Base-by-base conservation (phyloP, 2,888 invertebrate genomes). In the Nomada fucata region DNA sequence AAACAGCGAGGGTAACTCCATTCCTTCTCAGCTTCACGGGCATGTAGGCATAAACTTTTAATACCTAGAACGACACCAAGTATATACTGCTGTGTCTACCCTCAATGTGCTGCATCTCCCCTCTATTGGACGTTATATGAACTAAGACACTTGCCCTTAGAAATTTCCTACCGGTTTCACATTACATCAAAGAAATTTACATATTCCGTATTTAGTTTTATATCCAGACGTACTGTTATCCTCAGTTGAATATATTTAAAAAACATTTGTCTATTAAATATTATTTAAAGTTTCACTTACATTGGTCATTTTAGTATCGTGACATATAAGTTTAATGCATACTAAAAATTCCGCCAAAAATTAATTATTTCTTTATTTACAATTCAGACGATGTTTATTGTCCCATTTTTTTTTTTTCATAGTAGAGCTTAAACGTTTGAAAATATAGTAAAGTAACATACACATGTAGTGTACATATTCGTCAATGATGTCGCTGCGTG, bases 1-100 rank as follows among this genome's bases (percentile, higher is more conserved):
- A 90, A 88, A 87, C 86, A 86, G 88, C 85, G 75, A 86, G 83
- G 70, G 75, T 76, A 86, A 89, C 89, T 89, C 88, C 89, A 90
- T 91, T 86, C 88, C 88, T 82, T 72, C 71, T 73, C 76, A 60
- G 72, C 87, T 76, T 80, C 68, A 80, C 76, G 76, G 82, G 76
- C 80, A 69, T 67, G 53, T 57, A 23, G 50, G 60, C 80, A 72
- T 76, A 71, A 82, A 50, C 63, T 44, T 67, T 52, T 68, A 59
- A 26, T 57, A 80, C 42, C 52, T 80, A 82, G 82, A 82, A 61
- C 23, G 68, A 67, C 70, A 18, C 63, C 73, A 57, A 63, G 57
- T 53, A 11, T n/a, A 13, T 36, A 36, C 36, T 36, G 36, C 36
- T 36, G 36, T 36, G 36, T 36, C 36, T 36, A 36, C 36, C 7